A percentile compares a stretch with the other conserved stretches of the same genome.
Evolutionary conservation across 1,140 invertebrate species (phyloP).

Genomic region (Ceratosolen fusciceps): DNA sequence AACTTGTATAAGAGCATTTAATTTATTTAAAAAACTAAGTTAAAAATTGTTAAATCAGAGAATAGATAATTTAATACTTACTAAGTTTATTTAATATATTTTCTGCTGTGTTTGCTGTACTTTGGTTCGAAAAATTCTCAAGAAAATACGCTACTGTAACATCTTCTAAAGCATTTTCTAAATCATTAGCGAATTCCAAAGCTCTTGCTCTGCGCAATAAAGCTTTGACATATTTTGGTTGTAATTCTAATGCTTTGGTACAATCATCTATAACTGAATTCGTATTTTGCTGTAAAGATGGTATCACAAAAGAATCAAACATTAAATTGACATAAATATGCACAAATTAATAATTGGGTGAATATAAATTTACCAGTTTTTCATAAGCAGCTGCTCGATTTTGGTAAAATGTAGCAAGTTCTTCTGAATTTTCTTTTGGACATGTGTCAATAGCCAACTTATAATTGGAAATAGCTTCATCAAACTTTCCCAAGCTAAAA

Average conservation of each 20-base stretch:
- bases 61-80: slow-evolving; percentile 64
- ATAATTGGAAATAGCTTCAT: slow-evolving; percentile 90
- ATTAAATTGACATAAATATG: too few relatives aligned
- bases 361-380: slow-evolving; percentile 78
- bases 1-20: too few relatives aligned
- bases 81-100: slow-evolving; percentile 85
- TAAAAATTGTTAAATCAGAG: too few relatives aligned
- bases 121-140: slow-evolving; percentile 88
- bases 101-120: slow-evolving; percentile 85
- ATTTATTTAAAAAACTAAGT: too few relatives aligned
- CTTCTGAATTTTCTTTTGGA: slow-evolving; percentile 79
- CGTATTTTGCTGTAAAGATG: slow-evolving; percentile 79
- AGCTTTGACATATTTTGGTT: slow-evolving; percentile 92
- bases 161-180: slow-evolving; percentile 89
- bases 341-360: not conserved
- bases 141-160: slow-evolving; percentile 92
- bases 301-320: not conserved
- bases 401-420: slow-evolving; percentile 93
- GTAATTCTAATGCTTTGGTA: slow-evolving; percentile 85
- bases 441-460: slow-evolving; percentile 90
- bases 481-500: slow-evolving; percentile 89
- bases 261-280: slow-evolving; percentile 89
- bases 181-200: slow-evolving; percentile 83
- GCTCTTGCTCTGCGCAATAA: slow-evolving; percentile 87
- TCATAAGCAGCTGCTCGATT: slow-evolving; percentile 96